Evolutionary conservation across 2,797 vertebrate species (phyloP).

Genomic region (Chloroceryle inda): DNA sequence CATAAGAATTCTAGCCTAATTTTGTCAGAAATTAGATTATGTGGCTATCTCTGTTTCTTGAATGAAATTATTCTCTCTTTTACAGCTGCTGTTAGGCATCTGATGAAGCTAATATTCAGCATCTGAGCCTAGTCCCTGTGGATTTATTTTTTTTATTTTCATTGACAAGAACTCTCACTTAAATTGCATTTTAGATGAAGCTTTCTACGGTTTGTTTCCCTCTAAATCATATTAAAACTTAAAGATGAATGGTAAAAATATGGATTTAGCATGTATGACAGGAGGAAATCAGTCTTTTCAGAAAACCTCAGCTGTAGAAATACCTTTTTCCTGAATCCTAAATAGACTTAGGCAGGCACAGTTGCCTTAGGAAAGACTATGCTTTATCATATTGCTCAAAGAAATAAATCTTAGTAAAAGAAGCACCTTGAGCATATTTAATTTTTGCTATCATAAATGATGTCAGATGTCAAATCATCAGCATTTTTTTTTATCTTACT

Average conservation of each 20-base stretch:
- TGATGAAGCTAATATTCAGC: not conserved
- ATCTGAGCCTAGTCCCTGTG: not conserved
- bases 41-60: not conserved
- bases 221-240: not conserved
- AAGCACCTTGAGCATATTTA: not conserved
- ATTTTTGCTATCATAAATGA: not conserved
- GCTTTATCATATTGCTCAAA: not conserved
- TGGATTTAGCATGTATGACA: not conserved
- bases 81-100: not conserved
- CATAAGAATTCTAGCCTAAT: not conserved
- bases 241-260: not conserved
- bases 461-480: not conserved
- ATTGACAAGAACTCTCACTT: not conserved
- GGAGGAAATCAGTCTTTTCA: not conserved
- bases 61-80: not conserved
- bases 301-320: not conserved
- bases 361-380: not conserved
- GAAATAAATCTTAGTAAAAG: constrained; percentile 4
- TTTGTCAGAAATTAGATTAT: not conserved
- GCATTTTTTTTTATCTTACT: not conserved
- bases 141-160: not conserved
- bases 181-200: not conserved
- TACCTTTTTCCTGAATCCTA: not conserved
- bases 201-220: not conserved
- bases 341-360: not conserved